Evolutionary conservation across 2,797 vertebrate genomes (phyloP).

Genomic region (Brachyrhaphis roseni): DNA sequence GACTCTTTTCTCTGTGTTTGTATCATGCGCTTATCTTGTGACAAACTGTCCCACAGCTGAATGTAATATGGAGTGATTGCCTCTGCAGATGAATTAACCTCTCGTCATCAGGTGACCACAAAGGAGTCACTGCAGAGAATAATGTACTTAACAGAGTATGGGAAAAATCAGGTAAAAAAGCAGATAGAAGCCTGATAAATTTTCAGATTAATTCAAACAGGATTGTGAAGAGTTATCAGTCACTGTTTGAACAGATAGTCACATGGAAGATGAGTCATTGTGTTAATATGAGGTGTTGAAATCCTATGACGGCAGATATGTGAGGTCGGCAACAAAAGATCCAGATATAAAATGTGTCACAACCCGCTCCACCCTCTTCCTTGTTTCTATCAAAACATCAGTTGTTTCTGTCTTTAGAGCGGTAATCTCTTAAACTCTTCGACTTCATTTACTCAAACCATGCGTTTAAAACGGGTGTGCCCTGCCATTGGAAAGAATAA

Average conservation of each 20-base stretch:
- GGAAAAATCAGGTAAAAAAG: neutral
- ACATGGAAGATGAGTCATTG: constrained; percentile 9
- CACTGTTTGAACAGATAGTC: constrained; percentile 4
- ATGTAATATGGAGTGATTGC: constrained; percentile 10
- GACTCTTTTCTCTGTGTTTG: constrained; percentile 29
- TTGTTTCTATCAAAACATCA: constrained; percentile 3
- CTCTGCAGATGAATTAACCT: constrained; percentile 20
- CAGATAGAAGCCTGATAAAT: neutral
- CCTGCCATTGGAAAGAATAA: neutral
- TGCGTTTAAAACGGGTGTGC: neutral
- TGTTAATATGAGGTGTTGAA: constrained; percentile 20
- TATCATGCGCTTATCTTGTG: constrained; percentile 55
- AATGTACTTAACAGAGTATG: neutral
- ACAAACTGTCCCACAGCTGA: constrained; percentile 22
- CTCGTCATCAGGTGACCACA: constrained; percentile 16
- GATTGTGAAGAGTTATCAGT: neutral
- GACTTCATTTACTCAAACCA: neutral
- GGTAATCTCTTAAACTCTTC: neutral
- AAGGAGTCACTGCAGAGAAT: constrained; percentile 22
- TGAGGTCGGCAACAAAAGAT: neutral
- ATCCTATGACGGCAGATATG: constrained; percentile 9
- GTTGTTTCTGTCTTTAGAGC: neutral
- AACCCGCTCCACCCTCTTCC: neutral
- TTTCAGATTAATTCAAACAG: neutral
- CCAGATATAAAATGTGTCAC: constrained; percentile 18